These are phyloP conservation scores for Eumaeus atala DNA, from an alignment of 1,140 invertebrate genomes.

Conservation along the genomic window DNA sequence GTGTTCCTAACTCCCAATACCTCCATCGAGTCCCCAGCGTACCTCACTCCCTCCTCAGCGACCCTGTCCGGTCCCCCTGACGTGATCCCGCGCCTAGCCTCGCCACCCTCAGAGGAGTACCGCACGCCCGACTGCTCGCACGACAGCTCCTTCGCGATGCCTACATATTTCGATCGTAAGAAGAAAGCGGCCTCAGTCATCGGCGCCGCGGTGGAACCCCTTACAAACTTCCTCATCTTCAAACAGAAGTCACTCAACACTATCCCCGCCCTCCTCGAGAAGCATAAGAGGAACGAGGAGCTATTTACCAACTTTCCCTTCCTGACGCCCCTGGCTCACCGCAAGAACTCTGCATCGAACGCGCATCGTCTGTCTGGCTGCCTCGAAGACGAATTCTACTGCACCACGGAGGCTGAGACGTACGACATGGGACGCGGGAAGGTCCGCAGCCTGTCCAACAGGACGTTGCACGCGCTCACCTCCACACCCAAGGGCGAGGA, in stretches of 20 bases:
- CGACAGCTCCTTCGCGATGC: conserved; percentile 57
- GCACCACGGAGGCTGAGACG: conserved; percentile 44
- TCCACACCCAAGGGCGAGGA: conserved; percentile 38
- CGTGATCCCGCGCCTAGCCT: conserved; percentile 40
- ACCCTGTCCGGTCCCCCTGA: conserved; percentile 49
- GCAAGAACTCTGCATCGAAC: conserved; percentile 57
- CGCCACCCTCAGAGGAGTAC: conserved; percentile 41
- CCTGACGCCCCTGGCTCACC: conserved; percentile 69
- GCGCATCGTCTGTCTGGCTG: conserved; percentile 55
- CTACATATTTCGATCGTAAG: conserved; percentile 68
- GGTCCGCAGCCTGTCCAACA: conserved; percentile 44
- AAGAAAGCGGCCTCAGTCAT: conserved; percentile 46
- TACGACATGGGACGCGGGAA: conserved; percentile 48
- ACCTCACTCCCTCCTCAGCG: conserved; percentile 47
- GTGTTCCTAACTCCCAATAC: conserved; percentile 53
- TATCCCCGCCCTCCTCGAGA: conserved; percentile 58
- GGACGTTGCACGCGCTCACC: conserved; percentile 37
- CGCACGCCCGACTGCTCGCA: conserved; percentile 53
- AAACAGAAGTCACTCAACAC: conserved; percentile 72
- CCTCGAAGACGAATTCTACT: conserved; percentile 68
- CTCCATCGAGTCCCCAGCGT: conserved; percentile 44
- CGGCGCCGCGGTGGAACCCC: conserved; percentile 52
- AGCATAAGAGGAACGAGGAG: conserved; percentile 48
- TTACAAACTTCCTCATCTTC: conserved; percentile 67
- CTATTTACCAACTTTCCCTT: conserved; percentile 72